Evolutionary conservation across 2,113 vertebrate species (phyloP).

Genomic region (Anseranas semipalmata): DNA sequence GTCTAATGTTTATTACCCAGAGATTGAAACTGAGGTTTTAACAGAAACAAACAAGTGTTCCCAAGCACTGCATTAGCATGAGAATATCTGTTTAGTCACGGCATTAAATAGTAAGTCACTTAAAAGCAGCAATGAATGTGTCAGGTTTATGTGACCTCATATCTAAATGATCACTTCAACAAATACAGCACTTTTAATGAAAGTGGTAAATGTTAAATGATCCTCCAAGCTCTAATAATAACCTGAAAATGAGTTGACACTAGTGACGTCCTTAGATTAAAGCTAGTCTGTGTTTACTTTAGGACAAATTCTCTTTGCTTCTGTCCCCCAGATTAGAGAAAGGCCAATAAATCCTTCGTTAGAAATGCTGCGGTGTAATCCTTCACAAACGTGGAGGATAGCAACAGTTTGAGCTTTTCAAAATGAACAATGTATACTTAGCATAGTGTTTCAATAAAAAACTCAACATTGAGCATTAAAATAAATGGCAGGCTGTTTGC

Average conservation of each 20-base stretch:
- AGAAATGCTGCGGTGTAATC: neutral
- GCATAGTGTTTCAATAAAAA: neutral
- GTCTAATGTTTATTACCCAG: neutral
- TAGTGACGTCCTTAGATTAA: slow-evolving; percentile 17
- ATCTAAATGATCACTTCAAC: slow-evolving; percentile 23
- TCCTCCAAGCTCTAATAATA: slow-evolving; percentile 43
- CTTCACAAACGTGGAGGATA: neutral
- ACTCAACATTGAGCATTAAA: neutral
- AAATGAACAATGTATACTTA: neutral
- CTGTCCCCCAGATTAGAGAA: neutral
- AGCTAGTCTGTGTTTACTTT: slow-evolving; percentile 29
- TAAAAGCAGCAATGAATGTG: slow-evolving; percentile 10
- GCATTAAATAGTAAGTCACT: slow-evolving; percentile 20
- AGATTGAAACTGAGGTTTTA: slow-evolving; percentile 17
- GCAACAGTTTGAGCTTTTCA: neutral
- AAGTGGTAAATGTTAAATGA: slow-evolving; percentile 47
- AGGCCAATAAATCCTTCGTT: slow-evolving; percentile 39
- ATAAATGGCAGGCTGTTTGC: neutral
- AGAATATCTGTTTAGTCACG: slow-evolving; percentile 10
- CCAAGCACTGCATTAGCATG: slow-evolving; percentile 14
- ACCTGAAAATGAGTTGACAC: slow-evolving; percentile 46
- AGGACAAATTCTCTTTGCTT: slow-evolving; percentile 24
- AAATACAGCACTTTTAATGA: slow-evolving; percentile 31
- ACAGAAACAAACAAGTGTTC: slow-evolving; percentile 34
- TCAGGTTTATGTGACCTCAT: slow-evolving; percentile 47